Evolutionary conservation across 2,888 invertebrate genomes (phyloP), one percentile per base, ranked within the genome.

Genomic region (Drosophila conformis): DNA sequence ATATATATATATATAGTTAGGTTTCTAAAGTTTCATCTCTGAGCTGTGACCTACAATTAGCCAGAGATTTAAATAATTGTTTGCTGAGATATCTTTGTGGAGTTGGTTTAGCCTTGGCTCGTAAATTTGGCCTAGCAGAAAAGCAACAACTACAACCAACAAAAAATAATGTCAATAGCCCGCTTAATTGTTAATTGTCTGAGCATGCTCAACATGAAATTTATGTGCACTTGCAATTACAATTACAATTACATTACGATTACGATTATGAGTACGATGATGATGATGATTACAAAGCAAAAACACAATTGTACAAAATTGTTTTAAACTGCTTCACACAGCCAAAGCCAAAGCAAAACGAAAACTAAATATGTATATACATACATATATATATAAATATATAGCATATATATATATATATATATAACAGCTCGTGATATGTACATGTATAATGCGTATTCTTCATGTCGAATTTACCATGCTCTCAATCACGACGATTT

Each of bases 101-200:
- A 40, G 33, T 56, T 70, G 71, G 56, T 33, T 72, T 35, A 56
- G 66, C 72, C 72, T 73, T 73, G 72, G 72, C 73, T 73, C 58
- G 27, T 53, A 31, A 49, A 58, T 57, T 56, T 70, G 72, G 71
- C 70, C 62, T 62, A 71, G 61, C 61, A 27, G 33, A 35, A 42
- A 59, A 49, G 13, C 31, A 4, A n/a, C 13, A 38, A 29, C 35
- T 11, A 48, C 48, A 27, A 33, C 18, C 29, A 74, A 54, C 18
- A 57, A 53, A 62, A 56, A 65, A 65, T 69, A 75, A 77, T 77
- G 75, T 75, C 79, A 79, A 69, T 77, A 65, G 64, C 62, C 59
- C 46, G 76, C 36, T 76, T 75, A 76, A 80, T 80, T 70, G 80
- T 76, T 76, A 73, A 69, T 65, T 69, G 80, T 31, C 40, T 31